These are phyloP conservation scores for Sycophila texana DNA, from an alignment of 2,888 invertebrate species.

Conservation along the genomic window DNA sequence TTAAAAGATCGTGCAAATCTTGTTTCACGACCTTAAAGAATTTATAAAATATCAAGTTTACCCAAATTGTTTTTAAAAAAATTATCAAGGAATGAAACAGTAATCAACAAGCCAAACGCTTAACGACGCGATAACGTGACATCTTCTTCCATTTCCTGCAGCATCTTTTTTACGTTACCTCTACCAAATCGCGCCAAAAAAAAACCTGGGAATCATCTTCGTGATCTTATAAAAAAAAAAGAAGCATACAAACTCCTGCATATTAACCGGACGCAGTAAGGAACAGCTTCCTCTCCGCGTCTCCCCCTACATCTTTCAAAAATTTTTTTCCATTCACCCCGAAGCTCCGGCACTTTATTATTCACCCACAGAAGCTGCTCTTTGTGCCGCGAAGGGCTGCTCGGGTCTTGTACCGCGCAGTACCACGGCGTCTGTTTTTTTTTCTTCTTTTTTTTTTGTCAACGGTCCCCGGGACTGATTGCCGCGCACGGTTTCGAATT, in stretches of 20 bases:
- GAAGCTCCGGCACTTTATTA: neutral
- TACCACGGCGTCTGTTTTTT: neutral
- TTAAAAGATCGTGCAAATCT: no score
- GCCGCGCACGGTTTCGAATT: constrained; percentile 25
- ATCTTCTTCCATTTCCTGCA: constrained; percentile 25
- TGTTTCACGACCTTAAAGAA: no score
- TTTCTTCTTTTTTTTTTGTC: constrained; percentile 13
- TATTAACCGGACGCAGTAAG: constrained; percentile 1
- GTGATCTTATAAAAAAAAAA: neutral
- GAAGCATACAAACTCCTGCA: neutral
- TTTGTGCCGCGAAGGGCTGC: constrained; percentile 1
- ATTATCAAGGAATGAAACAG: no score
- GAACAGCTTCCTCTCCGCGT: constrained; percentile 3
- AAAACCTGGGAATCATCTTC: constrained; percentile 1
- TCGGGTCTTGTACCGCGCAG: neutral
- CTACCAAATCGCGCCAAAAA: neutral
- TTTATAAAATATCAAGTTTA: no score
- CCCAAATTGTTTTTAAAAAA: no score
- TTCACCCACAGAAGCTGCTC: constrained; percentile 5
- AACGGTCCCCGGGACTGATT: neutral
- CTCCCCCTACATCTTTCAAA: neutral
- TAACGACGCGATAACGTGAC: neutral
- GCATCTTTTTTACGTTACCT: neutral
- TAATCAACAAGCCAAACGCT: no score
- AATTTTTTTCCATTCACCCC: constrained; percentile 3